Evolutionary conservation across 2,113 vertebrate genomes (phyloP).

Genomic region (Trematocara unimaculatum): DNA sequence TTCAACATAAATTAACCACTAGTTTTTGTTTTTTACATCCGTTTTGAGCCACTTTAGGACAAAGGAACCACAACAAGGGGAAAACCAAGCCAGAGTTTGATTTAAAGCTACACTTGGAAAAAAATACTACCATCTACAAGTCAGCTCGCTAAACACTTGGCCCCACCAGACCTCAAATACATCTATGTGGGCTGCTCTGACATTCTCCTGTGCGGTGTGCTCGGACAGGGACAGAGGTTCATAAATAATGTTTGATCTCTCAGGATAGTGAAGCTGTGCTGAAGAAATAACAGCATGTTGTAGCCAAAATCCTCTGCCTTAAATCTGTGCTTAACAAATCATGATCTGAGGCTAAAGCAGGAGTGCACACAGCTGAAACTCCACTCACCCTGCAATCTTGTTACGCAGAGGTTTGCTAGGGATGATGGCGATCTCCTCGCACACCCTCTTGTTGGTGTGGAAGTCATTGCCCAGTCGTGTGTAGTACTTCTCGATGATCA

Average conservation of each 20-base stretch:
- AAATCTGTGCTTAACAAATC: background rate
- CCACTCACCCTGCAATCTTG: constrained; percentile 90
- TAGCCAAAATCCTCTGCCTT: background rate
- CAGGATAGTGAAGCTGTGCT: background rate
- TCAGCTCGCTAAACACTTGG: background rate
- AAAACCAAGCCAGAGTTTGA: background rate
- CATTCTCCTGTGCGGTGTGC: background rate
- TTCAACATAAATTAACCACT: background rate
- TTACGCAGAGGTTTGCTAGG: constrained; percentile 97
- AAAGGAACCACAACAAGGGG: background rate
- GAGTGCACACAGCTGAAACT: background rate
- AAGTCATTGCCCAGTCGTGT: constrained; percentile 95
- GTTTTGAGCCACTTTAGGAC: background rate
- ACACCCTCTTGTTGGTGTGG: constrained; percentile 97
- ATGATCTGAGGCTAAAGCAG: background rate
- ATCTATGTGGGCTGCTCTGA: background rate
- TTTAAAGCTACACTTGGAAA: background rate
- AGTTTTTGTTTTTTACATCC: background rate
- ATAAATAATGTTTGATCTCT: background rate
- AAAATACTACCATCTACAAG: background rate
- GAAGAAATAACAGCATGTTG: background rate
- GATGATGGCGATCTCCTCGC: constrained; percentile 97
- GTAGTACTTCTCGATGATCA: constrained; percentile 98
- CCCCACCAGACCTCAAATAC: background rate
- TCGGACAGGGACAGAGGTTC: background rate